Evolutionary conservation across 2,888 invertebrate genomes (phyloP).

Genomic region (Chrysomela aeneicollis): DNA sequence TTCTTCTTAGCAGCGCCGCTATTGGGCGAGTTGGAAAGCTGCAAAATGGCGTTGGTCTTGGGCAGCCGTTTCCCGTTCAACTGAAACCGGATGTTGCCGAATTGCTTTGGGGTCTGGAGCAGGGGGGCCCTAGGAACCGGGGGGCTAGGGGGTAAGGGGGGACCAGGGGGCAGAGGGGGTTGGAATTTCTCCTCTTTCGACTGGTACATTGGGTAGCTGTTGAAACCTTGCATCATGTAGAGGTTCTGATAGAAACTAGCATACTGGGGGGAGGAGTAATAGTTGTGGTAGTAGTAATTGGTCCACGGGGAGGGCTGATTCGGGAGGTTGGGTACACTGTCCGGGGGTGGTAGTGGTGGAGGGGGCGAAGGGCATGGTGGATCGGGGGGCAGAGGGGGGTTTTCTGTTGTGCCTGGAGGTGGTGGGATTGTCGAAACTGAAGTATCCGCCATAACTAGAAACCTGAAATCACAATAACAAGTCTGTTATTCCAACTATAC

Average conservation of each 20-base stretch:
- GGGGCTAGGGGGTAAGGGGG: slow-evolving; percentile 48
- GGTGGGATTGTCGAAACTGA: slow-evolving; percentile 44
- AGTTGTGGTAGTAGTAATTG: slow-evolving; percentile 41
- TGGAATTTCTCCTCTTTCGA: slow-evolving; percentile 54
- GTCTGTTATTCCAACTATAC: too few relatives aligned
- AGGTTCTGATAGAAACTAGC: slow-evolving; percentile 65
- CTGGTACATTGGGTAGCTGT: slow-evolving; percentile 54
- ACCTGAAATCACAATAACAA: slow-evolving; percentile 16
- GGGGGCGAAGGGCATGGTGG: slow-evolving; percentile 37
- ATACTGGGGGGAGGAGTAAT: slow-evolving; percentile 52
- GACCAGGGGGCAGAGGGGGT: slow-evolving; percentile 69
- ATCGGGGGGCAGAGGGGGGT: slow-evolving; percentile 45
- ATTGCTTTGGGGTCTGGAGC: slow-evolving; percentile 57
- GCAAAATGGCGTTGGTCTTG: slow-evolving; percentile 55
- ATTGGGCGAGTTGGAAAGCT: slow-evolving; percentile 59
- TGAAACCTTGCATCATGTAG: slow-evolving; percentile 48
- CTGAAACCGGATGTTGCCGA: slow-evolving; percentile 66
- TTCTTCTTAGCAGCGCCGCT: slow-evolving; percentile 76
- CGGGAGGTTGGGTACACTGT: slow-evolving; percentile 13
- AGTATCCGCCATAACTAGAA: slow-evolving; percentile 37
- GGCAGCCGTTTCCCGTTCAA: slow-evolving; percentile 60
- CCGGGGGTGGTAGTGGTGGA: slow-evolving; percentile 28
- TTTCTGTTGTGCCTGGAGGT: slow-evolving; percentile 45
- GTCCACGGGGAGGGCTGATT: slow-evolving; percentile 35
- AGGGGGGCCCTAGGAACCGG: slow-evolving; percentile 52